Evolutionary conservation across 2,888 invertebrate species (phyloP).

Genomic region (Drosophila nr. fundita): DNA sequence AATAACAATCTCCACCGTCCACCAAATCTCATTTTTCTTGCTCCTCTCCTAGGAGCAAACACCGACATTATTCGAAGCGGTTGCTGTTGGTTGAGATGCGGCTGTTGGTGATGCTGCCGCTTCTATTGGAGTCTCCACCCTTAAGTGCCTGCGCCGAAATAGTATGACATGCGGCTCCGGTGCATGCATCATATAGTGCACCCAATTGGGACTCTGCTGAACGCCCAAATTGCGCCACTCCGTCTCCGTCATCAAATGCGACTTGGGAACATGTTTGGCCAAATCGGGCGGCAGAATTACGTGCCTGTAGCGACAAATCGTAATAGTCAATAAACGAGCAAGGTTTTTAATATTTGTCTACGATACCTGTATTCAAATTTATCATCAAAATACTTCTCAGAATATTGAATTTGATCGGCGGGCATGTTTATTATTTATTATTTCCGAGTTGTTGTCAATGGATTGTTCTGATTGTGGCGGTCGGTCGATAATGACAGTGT

Average conservation of each 20-base stretch:
- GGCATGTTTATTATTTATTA: conserved; percentile 86
- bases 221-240: conserved; percentile 98
- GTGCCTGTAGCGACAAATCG: conserved; percentile 87
- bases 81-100: neutral
- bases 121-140: conserved; percentile 20
- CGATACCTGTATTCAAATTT: conserved; percentile 94
- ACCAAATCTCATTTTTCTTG: neutral
- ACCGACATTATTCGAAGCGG: conserved; percentile 31
- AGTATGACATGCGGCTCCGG: conserved; percentile 96
- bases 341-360: fast-evolving
- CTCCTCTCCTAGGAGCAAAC: conserved; percentile 36
- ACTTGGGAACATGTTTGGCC: conserved; percentile 93
- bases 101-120: conserved; percentile 10
- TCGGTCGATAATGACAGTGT: conserved; percentile 24
- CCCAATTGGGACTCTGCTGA: conserved; percentile 96
- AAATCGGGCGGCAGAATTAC: conserved; percentile 95
- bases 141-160: conserved; percentile 88
- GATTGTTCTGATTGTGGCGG: conserved; percentile 32
- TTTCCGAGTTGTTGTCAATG: neutral
- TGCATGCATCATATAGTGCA: conserved; percentile 89
- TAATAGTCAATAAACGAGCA: neutral
- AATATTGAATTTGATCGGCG: conserved; percentile 94
- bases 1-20: conserved; percentile 12
- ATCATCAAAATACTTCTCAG: conserved; percentile 95
- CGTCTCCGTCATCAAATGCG: conserved; percentile 96